Conservation (phyloP, 2,113 vertebrate genomes). For the Oncorhynchus kisutch region DNA sequence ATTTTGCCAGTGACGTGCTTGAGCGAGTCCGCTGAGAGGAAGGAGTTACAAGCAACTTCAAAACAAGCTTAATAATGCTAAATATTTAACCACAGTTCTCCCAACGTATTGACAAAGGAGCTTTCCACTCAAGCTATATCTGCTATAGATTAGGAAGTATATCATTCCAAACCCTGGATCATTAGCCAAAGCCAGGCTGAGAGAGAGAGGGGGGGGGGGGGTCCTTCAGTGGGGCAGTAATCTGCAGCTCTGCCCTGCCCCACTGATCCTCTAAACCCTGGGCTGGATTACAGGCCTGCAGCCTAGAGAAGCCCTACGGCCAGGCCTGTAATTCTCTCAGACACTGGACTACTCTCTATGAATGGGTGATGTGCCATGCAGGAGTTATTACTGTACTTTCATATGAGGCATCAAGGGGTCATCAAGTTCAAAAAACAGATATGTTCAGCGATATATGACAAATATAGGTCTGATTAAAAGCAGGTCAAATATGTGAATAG, state of each 20-base stretch:
- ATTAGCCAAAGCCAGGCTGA: background rate
- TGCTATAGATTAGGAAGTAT: background rate
- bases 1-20: background rate
- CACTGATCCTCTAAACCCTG: conserved; percentile 15
- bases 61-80: conserved; percentile 1
- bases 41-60: background rate
- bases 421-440: background rate
- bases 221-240: conserved; percentile 3
- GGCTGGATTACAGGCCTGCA: conserved; percentile 11
- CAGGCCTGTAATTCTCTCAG: background rate
- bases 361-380: background rate
- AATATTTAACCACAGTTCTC: too few relatives aligned
- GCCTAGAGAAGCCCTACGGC: background rate
- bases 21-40: background rate
- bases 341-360: background rate
- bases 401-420: background rate
- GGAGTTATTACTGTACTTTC: background rate
- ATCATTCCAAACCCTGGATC: background rate
- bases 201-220: too few relatives aligned
- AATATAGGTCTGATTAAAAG: background rate
- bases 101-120: too few relatives aligned
- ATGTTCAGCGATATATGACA: background rate
- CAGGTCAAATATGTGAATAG: background rate
- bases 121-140: background rate
- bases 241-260: background rate